Percentiles rank a stretch among this genome's conserved stretches.
These are phyloP conservation scores for Drosophila sulfurigaster DNA, from an alignment of 1,140 invertebrate genomes.

Conservation along the genomic window DNA sequence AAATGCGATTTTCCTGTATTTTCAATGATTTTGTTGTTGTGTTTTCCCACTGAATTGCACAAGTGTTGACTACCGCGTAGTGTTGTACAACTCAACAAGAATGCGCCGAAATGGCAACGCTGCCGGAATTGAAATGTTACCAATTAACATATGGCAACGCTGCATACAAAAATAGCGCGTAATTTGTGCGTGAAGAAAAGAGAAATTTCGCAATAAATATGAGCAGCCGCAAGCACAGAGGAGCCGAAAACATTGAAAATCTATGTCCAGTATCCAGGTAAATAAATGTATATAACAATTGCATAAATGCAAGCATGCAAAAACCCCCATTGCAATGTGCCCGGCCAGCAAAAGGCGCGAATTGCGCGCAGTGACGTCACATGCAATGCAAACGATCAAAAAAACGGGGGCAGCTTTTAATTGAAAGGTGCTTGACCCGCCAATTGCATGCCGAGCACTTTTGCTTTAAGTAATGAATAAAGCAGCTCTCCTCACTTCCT, in stretches of 20 bases:
- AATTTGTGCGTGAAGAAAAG: constrained; percentile 62
- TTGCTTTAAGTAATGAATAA: constrained; percentile 38
- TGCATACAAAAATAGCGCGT: constrained; percentile 69
- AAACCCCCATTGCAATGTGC: not conserved
- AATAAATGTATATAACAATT: constrained; percentile 16
- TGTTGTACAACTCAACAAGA: constrained; percentile 14
- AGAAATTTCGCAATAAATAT: constrained; percentile 62
- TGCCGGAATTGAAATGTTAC: not conserved
- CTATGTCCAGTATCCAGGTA: constrained; percentile 78
- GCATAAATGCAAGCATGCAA: not conserved
- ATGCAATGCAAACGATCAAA: constrained; percentile 35
- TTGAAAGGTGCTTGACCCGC: constrained; percentile 70
- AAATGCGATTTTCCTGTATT: constrained; percentile 31
- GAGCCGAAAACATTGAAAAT: constrained; percentile 80
- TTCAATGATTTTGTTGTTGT: constrained; percentile 38
- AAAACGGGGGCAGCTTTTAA: constrained; percentile 62
- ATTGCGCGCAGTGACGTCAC: constrained; percentile 62
- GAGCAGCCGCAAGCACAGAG: constrained; percentile 73
- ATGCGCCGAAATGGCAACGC: not conserved
- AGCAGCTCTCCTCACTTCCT: not conserved
- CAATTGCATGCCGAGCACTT: constrained; percentile 37
- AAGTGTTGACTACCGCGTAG: constrained; percentile 20
- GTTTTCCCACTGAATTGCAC: constrained; percentile 30
- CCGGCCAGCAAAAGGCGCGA: constrained; percentile 45
- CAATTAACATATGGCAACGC: constrained; percentile 34